phyloP scores from a whole-genome alignment of 2,113 vertebrate genomes.

The Accipiter cooperii region DNA sequence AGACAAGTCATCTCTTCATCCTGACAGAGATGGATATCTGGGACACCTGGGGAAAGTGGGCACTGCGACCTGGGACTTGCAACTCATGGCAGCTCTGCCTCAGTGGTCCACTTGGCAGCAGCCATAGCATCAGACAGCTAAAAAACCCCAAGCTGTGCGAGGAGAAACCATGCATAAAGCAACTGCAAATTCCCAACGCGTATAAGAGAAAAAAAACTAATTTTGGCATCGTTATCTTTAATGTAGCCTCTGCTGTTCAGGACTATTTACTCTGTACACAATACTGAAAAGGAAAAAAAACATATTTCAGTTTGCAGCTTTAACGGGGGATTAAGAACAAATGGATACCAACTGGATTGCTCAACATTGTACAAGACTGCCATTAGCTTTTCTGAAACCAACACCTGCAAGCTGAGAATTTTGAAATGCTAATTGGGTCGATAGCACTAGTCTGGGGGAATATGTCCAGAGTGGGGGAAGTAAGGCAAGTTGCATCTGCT shows the following conservation, averaged over 20 bases:
- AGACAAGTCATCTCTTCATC: background rate
- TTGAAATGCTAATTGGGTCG: background rate
- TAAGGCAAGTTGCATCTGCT: background rate
- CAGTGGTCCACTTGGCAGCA: background rate
- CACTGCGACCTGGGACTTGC: background rate
- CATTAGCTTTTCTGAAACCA: slow-evolving; percentile 1
- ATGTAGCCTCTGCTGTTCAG: background rate
- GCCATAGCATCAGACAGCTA: background rate
- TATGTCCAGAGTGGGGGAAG: background rate
- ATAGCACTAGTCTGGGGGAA: background rate
- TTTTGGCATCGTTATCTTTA: background rate
- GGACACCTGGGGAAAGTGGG: background rate
- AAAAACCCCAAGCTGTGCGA: background rate
- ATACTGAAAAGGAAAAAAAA: background rate
- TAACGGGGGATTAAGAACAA: background rate
- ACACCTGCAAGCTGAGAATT: slow-evolving; percentile 35
- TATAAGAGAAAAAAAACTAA: background rate
- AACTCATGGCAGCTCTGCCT: background rate
- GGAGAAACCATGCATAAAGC: background rate
- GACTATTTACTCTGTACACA: background rate
- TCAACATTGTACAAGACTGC: background rate
- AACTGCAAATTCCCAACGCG: rapidly evolving
- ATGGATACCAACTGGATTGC: background rate
- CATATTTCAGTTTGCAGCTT: background rate
- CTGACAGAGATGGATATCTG: background rate